Evolutionary conservation across 2,113 vertebrate genomes (phyloP), one percentile per base, ranked within the genome.

Genomic region (Balaeniceps rex): DNA sequence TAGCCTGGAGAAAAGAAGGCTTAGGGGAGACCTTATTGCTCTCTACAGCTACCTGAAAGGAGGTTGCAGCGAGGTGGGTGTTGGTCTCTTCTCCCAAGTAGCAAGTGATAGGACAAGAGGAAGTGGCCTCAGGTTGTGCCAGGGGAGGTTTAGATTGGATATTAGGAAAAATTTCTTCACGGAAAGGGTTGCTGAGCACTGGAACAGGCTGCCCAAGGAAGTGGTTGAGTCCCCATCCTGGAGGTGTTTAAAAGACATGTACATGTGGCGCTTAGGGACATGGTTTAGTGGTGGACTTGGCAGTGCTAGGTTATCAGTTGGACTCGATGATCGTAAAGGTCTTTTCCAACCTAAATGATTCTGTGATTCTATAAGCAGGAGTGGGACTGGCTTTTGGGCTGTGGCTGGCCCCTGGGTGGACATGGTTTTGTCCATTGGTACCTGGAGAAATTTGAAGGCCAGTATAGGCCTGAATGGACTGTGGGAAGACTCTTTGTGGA

Each of bases 301-400:
- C 57, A 54, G 28, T 29, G 18, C 19, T 54, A 17, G 31, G 29
- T 46, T 49, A 13, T n/a, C 3, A 9, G 34, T 34, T 58, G 23
- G n/a, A 72, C 7, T 31, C 1, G 1, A 61, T 47, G 40, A 26
- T 40, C 54, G 61, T 31, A 46, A 14, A 5, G 26, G 14, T 85
- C 26, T 78, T 52, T 83, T 90, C 49, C 23, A 34, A 10, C 7
- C 17, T 28, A 60, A n/a, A 60, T 6, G 21, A 52, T 64, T 40
- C 55, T 28, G 4, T 11, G 33, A 55, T 61, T 77, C 61, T 22
- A 0, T 19, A 46, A 42, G 29, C 0, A 0, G 47, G 25, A 65
- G 71, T 7, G 28, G 26, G 55, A n/a, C 24, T 72, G 44, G 10
- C 42, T 25, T 40, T 91, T 55, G 28, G 44, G 11, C 22, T 58